phyloP scores from a whole-genome alignment of 1,140 invertebrate species.

The Phthorimaea operculella region DNA sequence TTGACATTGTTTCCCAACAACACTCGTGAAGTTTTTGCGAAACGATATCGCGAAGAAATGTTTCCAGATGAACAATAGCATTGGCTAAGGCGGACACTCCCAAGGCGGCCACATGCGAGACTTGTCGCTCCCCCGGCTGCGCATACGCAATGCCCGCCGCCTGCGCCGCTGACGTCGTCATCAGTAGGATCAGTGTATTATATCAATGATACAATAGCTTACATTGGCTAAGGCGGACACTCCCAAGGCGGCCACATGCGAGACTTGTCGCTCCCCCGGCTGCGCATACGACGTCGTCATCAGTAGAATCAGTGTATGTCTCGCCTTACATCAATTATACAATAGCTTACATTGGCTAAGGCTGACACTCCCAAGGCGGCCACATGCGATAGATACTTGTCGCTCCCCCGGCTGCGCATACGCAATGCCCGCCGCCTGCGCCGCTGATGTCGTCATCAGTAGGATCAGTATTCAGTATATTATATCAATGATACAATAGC shows the following conservation, averaged over 20 bases:
- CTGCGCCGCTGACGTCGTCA: slow-evolving; percentile 42
- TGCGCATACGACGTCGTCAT: slow-evolving; percentile 48
- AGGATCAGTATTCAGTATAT: too few species aligned
- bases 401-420: slow-evolving; percentile 50
- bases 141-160: slow-evolving; percentile 51
- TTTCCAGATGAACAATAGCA: too few species aligned
- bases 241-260: slow-evolving; percentile 32
- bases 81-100: slow-evolving; percentile 45
- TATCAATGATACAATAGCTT: too few species aligned
- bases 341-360: slow-evolving; percentile 47
- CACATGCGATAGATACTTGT: slow-evolving; percentile 24
- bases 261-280: slow-evolving; percentile 35
- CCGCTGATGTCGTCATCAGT: slow-evolving; percentile 37
- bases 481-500: too few species aligned
- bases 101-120: slow-evolving; percentile 35
- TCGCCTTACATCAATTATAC: too few species aligned
- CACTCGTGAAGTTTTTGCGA: too few species aligned
- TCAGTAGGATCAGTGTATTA: too few species aligned
- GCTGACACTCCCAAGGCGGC: slow-evolving; percentile 39
- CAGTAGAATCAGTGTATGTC: too few species aligned
- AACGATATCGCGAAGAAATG: too few species aligned
- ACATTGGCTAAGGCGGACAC: slow-evolving; percentile 47
- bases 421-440: slow-evolving; percentile 48
- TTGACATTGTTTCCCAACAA: too few species aligned
- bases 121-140: slow-evolving; percentile 38